Base-by-base conservation (phyloP, 2,797 vertebrate genomes). In the Oceanodroma leucorhoa region DNA sequence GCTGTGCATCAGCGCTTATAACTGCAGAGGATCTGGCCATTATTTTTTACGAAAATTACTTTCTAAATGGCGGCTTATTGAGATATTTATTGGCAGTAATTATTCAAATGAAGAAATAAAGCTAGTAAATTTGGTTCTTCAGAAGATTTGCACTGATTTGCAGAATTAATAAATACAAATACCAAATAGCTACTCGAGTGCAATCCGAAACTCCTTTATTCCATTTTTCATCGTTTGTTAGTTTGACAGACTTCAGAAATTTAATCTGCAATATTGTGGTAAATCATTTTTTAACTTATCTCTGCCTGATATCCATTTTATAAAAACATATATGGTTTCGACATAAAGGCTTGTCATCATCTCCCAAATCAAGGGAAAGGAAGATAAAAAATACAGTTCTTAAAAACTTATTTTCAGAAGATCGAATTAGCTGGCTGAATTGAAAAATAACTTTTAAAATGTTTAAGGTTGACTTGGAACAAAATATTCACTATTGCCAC, bases 1-100 rank as follows among this genome's bases (percentile, higher is more conserved):
- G 0, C 36, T 2, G 6, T 1, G 53, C 11, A 0, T 0, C 9
- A 0, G 9, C 19, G 19, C n/a, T 65, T 2, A 1, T 6, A n/a
- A 9, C 57, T 27, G 27, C 58, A 5, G 9, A 55, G 75, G n/a
- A 15, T 24, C 75, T 21, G 73, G 51, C 51, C 38, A 0, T 11
- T 50, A 3, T 14, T 53, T 55, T 84, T 51, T 32, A 69, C 21
- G 54, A 29, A n/a, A 64, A 85, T 57, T 1, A 11, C 79, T 51
- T n/a, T 29, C 45, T 45, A 60, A 90, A 43, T 13, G 46, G 46
- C 10, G 9, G 50, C 40, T 85, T 58, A 77, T 87, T 73, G 58
- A 69, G 92, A 82, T 57, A 91, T 88, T 83, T 90, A 83, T 91
- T 73, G 92, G 65, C 67, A 58, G 94, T 6, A 78, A 75, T 89